Conservation (phyloP, 2,113 vertebrate species). For the Leptobrachium leishanense region DNA sequence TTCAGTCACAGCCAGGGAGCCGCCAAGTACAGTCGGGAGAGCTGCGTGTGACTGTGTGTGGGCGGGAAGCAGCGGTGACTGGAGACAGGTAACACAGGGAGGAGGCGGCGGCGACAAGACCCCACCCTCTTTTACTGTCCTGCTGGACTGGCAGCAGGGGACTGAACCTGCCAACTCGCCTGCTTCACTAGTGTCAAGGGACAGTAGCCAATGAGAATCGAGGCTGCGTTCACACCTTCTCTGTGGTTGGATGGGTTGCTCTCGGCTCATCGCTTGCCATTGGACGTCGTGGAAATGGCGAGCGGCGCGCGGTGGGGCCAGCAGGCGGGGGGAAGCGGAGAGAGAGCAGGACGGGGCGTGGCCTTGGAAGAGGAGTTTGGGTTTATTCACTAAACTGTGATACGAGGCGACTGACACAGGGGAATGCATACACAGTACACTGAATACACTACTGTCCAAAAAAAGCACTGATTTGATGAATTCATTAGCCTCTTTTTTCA, state of each 20-base stretch:
- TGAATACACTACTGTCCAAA: no score
- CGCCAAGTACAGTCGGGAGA: background rate
- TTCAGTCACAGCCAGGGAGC: background rate
- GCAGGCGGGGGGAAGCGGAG: constrained; percentile 17
- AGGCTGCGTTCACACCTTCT: constrained; percentile 65
- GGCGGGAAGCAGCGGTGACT: background rate
- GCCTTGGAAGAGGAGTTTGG: background rate
- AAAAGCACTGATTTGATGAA: no score
- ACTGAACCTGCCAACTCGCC: background rate
- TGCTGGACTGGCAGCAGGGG: background rate
- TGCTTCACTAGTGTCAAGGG: constrained; percentile 2
- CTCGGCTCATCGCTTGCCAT: constrained; percentile 62
- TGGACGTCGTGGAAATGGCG: constrained; percentile 45
- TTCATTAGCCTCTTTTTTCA: no score
- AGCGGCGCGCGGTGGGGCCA: constrained; percentile 5
- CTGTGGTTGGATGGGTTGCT: constrained; percentile 64
- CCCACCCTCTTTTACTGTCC: no score
- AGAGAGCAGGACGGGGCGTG: background rate
- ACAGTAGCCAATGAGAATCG: constrained; percentile 14
- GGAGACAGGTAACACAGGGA: background rate
- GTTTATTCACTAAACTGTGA: no score
- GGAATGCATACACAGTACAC: background rate
- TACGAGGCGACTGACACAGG: no score
- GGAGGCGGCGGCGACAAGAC: background rate
- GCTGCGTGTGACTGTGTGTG: background rate